Percentiles rank a stretch among this genome's conserved stretches.
These are phyloP conservation scores for Arrhopalites spinosus DNA, from an alignment of 2,888 invertebrate genomes.

Conservation along the genomic window DNA sequence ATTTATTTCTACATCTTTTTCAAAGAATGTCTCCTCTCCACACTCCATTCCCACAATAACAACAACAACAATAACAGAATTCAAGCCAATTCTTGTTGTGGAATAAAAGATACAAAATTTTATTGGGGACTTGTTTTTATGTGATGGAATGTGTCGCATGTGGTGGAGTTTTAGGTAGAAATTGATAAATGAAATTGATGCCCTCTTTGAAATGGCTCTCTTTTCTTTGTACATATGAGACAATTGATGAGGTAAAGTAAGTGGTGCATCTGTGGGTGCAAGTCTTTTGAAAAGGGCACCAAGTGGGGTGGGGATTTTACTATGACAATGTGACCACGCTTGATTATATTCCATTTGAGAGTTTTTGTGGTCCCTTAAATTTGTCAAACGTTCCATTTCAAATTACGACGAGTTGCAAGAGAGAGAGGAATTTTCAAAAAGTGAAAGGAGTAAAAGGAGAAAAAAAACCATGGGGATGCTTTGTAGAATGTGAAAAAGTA, in stretches of 20 bases:
- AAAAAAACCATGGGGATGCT: background rate
- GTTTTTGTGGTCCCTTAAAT: background rate
- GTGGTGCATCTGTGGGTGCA: too few species aligned
- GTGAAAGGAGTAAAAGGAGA: background rate
- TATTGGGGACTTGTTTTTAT: too few species aligned
- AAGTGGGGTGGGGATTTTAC: too few species aligned
- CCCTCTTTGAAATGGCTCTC: conserved; percentile 1
- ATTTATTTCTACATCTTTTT: too few species aligned
- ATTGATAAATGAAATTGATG: conserved; percentile 23
- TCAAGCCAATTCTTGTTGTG: too few species aligned
- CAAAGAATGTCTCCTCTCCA: too few species aligned
- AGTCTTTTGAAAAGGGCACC: too few species aligned
- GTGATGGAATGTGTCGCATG: conserved; percentile 4
- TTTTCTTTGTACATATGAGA: too few species aligned
- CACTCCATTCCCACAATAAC: too few species aligned
- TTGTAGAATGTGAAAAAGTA: background rate
- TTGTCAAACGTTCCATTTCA: background rate
- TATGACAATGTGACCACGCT: too few species aligned
- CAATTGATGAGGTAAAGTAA: background rate
- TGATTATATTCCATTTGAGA: background rate
- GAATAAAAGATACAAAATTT: too few species aligned
- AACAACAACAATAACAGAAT: too few species aligned
- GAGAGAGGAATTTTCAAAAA: conserved; percentile 23
- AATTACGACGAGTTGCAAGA: conserved; percentile 37
- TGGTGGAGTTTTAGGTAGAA: conserved; percentile 1